These are phyloP conservation scores for Camponotus pennsylvanicus DNA, from an alignment of 1,140 invertebrate genomes.

Conservation along the genomic window DNA sequence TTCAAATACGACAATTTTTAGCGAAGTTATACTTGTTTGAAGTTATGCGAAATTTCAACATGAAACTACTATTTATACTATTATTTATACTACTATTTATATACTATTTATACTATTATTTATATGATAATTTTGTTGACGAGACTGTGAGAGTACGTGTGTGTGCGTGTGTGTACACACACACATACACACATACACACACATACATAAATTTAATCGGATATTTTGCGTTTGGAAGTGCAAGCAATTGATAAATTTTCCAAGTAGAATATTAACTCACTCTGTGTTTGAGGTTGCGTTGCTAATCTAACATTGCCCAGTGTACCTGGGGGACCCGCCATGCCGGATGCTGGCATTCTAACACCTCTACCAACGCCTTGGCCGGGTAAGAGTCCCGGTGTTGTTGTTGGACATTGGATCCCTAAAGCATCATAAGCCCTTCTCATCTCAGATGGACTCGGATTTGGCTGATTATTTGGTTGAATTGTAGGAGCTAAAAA, in stretches of 20 bases:
- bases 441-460: conserved; percentile 90
- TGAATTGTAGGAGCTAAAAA: conserved; percentile 79
- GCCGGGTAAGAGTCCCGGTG: conserved; percentile 85
- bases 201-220: too few relatives aligned
- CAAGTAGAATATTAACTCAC: conserved; percentile 64
- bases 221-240: not conserved
- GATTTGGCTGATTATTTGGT: conserved; percentile 85
- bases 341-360: conserved; percentile 83
- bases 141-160: too few relatives aligned
- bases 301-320: conserved; percentile 84
- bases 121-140: too few relatives aligned
- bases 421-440: conserved; percentile 94
- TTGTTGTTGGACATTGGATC: conserved; percentile 89
- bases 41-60: too few relatives aligned
- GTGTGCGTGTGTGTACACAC: too few relatives aligned
- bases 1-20: too few relatives aligned
- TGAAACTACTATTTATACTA: too few relatives aligned
- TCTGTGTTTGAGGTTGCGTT: conserved; percentile 84
- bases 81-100: too few relatives aligned
- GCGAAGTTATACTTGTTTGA: too few relatives aligned
- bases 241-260: not conserved
- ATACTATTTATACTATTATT: too few relatives aligned
- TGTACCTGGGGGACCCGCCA: conserved; percentile 84
- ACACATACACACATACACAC: too few relatives aligned
- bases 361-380: conserved; percentile 80